Conservation (phyloP, 2,888 invertebrate genomes). For the Aphelenchoides bicaudatus region DNA sequence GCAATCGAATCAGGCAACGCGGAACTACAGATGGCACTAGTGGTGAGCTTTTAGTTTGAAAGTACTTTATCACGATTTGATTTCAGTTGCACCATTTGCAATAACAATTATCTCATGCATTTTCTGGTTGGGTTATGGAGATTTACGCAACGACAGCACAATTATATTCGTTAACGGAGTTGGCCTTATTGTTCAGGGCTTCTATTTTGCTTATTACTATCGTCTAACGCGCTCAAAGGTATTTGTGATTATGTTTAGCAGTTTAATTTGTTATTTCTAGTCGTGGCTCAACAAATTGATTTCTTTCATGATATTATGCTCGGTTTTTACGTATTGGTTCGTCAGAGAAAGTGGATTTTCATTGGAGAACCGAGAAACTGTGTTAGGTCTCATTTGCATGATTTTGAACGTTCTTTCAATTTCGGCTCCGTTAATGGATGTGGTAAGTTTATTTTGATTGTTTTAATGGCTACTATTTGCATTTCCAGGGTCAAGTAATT, state of each 20-base stretch:
- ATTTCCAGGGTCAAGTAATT: constrained; percentile 69
- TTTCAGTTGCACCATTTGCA: constrained; percentile 47
- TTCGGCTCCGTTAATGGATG: constrained; percentile 46
- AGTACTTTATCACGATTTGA: no score
- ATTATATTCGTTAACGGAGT: constrained; percentile 74
- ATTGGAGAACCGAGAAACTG: constrained; percentile 32
- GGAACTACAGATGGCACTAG: constrained; percentile 51
- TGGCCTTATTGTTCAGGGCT: constrained; percentile 72
- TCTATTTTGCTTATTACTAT: constrained; percentile 73
- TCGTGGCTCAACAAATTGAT: constrained; percentile 31
- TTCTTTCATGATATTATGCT: constrained; percentile 30
- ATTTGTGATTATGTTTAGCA: not conserved
- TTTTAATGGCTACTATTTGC: constrained; percentile 5
- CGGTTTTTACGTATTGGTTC: constrained; percentile 30
- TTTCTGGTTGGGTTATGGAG: constrained; percentile 78
- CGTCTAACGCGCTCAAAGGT: constrained; percentile 66
- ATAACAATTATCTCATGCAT: constrained; percentile 67
- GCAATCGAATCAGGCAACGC: constrained; percentile 40
- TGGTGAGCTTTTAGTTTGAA: no score
- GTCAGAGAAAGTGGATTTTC: constrained; percentile 26
- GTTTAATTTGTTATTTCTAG: constrained; percentile 30
- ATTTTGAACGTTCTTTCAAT: constrained; percentile 53
- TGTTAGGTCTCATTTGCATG: constrained; percentile 50
- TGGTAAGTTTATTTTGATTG: constrained; percentile 25
- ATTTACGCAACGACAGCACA: constrained; percentile 71